phyloP scores from a whole-genome alignment of 2,113 vertebrate species.

The Pelecanus crispus region DNA sequence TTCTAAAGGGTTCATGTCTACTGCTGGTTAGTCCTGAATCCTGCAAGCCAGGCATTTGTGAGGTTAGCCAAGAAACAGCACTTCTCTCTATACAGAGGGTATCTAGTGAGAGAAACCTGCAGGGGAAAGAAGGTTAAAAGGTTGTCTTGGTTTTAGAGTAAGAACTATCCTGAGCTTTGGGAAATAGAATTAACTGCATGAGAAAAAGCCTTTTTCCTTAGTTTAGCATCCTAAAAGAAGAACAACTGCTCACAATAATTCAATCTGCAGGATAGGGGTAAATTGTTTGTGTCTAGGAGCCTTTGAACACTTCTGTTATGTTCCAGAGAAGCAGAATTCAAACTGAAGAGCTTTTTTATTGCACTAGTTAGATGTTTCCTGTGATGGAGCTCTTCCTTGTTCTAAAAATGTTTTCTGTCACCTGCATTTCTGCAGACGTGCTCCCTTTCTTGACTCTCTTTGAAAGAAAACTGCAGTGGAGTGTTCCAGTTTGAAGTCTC shows the following conservation, averaged over 20 bases:
- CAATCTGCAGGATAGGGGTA: not conserved
- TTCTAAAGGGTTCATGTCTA: not conserved
- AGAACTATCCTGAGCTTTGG: not conserved
- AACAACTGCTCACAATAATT: not conserved
- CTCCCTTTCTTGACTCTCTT: not conserved
- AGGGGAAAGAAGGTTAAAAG: not conserved
- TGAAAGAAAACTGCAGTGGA: not conserved
- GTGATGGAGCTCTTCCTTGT: not conserved
- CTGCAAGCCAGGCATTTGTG: not conserved
- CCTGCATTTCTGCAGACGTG: conserved; percentile 31
- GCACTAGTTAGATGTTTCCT: not conserved
- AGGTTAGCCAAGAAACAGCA: not conserved
- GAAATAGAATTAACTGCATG: not conserved
- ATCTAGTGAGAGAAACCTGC: not conserved
- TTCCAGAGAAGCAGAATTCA: not conserved
- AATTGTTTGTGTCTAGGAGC: not conserved
- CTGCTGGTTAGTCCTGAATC: not conserved
- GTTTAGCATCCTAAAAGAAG: not conserved
- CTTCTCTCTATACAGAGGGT: not conserved
- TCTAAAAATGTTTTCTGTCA: conserved; percentile 47
- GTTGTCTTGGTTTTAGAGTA: not conserved
- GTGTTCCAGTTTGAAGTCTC: not conserved
- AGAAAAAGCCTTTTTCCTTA: not conserved
- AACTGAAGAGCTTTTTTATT: not conserved
- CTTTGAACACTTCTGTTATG: not conserved